Conservation (phyloP, 2,797 vertebrate genomes). For the Sebastes paucispinis region DNA sequence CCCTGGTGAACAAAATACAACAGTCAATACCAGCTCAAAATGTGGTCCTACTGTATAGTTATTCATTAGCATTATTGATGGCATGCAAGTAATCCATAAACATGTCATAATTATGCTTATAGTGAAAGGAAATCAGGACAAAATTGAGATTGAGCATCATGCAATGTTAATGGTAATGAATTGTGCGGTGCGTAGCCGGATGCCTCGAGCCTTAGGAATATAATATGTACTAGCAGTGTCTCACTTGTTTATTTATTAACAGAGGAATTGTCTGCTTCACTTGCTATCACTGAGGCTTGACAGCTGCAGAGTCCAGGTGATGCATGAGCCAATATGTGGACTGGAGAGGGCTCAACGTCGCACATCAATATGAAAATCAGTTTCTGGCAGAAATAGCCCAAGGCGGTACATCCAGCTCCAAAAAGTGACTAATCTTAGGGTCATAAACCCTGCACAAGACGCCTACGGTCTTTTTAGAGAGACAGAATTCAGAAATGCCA, state of each 20-base stretch:
- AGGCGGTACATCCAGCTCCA: conserved; percentile 78
- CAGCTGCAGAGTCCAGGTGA: conserved; percentile 83
- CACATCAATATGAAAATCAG: conserved; percentile 88
- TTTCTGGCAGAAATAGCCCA: conserved; percentile 81
- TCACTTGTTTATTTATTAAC: conserved; percentile 85
- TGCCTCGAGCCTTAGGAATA: conserved; percentile 57
- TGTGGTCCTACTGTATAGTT: background rate
- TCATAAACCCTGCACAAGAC: conserved; percentile 82
- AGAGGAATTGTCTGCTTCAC: conserved; percentile 78
- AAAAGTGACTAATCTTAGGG: conserved; percentile 84
- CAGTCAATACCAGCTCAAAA: background rate
- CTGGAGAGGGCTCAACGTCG: conserved; percentile 79
- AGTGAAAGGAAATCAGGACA: conserved; percentile 47
- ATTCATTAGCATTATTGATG: conserved; percentile 36
- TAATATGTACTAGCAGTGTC: conserved; percentile 66
- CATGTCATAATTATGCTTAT: conserved; percentile 45
- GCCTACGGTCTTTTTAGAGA: conserved; percentile 77
- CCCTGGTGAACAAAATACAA: conserved; percentile 3
- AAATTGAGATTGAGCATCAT: conserved; percentile 67
- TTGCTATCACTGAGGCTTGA: conserved; percentile 84
- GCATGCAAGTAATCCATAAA: conserved; percentile 45
- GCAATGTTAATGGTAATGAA: conserved; percentile 78
- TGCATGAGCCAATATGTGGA: conserved; percentile 87
- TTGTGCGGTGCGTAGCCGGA: conserved; percentile 44
- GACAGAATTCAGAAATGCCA: conserved; percentile 80